phyloP scores from a whole-genome alignment of 2,888 invertebrate genomes.

The Drosophila pegasa region DNA sequence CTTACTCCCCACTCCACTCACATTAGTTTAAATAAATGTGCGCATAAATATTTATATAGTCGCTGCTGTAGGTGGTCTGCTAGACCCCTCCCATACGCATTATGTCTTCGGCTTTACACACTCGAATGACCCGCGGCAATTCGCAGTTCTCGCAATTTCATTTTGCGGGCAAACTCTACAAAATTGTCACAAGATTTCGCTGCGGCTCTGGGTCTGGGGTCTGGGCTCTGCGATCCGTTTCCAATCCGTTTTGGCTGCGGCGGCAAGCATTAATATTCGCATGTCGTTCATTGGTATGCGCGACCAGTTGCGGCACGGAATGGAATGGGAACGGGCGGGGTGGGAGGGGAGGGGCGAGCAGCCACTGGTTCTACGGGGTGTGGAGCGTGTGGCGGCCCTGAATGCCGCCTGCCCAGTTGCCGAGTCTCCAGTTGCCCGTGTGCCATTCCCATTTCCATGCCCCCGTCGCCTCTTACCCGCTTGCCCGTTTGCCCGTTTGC shows the following conservation, averaged over 20 bases:
- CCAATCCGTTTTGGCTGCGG: conserved; percentile 55
- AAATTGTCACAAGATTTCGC: conserved; percentile 67
- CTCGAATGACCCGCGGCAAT: conserved; percentile 9
- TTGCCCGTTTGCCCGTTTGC: not conserved
- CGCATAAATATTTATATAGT: too few species aligned
- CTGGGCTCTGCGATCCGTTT: conserved; percentile 43
- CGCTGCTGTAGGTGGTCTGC: conserved; percentile 4
- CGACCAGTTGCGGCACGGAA: conserved; percentile 40
- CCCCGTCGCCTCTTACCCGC: not conserved
- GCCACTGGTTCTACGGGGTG: not conserved
- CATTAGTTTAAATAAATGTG: too few species aligned
- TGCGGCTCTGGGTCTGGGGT: conserved; percentile 14
- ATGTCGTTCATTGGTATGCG: conserved; percentile 74
- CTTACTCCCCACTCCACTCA: too few species aligned
- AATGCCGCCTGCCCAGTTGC: conserved; percentile 17
- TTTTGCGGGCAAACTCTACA: conserved; percentile 37
- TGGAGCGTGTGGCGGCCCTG: conserved; percentile 14
- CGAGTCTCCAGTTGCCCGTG: conserved; percentile 7
- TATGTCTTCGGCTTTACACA: conserved; percentile 1
- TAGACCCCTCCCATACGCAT: conserved; percentile 12
- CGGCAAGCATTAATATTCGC: conserved; percentile 82
- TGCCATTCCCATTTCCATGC: conserved; percentile 13
- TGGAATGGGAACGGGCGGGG: not conserved
- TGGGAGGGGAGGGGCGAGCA: not conserved
- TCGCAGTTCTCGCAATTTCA: conserved; percentile 4